phyloP scores from a whole-genome alignment of 2,888 invertebrate species.

The Melanostoma mellinum region DNA sequence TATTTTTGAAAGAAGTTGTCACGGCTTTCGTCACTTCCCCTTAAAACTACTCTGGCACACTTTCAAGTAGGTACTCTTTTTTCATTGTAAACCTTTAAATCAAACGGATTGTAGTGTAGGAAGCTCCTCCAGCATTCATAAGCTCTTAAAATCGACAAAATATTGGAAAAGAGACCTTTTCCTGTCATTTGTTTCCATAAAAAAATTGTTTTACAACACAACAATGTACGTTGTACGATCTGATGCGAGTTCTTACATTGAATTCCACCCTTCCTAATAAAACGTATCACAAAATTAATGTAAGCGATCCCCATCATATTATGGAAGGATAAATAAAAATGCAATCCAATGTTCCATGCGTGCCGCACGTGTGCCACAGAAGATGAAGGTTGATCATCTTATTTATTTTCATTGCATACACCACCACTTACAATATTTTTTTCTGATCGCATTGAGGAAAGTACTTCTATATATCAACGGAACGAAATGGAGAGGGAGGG shows the following conservation, averaged over 20 bases:
- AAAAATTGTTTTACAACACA: conserved; percentile 21
- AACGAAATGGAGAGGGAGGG: conserved; percentile 19
- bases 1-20: too few species aligned
- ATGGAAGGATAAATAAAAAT: conserved; percentile 32
- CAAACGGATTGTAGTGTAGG: too few species aligned
- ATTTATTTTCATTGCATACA: conserved; percentile 17
- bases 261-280: conserved; percentile 53
- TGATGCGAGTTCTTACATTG: conserved; percentile 15
- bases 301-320: conserved; percentile 43
- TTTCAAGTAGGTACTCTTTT: too few species aligned
- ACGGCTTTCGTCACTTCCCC: too few species aligned
- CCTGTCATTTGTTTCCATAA: conserved; percentile 59
- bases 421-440: conserved; percentile 7
- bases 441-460: conserved; percentile 38
- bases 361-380: conserved; percentile 66
- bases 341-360: conserved; percentile 59
- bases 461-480: conserved; percentile 14
- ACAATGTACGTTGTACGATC: neutral
- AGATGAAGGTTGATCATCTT: conserved; percentile 55
- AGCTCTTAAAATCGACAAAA: conserved; percentile 32
- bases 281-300: conserved; percentile 4
- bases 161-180: conserved; percentile 54
- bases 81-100: too few species aligned
- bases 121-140: conserved; percentile 1
- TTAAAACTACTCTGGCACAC: too few species aligned